Evolutionary conservation across 1,140 invertebrate genomes (phyloP), one percentile per base, ranked within the genome.

Genomic region (Holotrichia oblita): DNA sequence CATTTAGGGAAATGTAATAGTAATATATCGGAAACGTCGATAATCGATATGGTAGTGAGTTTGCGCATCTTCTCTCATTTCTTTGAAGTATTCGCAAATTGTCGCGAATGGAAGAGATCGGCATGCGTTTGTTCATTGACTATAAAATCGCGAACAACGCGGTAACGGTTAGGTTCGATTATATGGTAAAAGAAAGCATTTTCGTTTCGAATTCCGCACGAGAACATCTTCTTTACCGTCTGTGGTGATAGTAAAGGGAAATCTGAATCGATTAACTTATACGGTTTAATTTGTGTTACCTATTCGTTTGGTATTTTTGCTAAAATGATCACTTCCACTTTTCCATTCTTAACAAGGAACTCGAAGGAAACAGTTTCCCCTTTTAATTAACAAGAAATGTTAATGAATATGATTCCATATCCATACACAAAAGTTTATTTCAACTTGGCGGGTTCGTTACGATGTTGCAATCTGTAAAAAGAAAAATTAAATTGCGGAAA

Each of bases 131-230:
- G 12, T 17, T 44, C 9, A 14, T 44, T 14, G 42, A 44, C 14
- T 44, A 14, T 10, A 14, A 44, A 14, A 10, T 55, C 48, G 48
- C 14, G 48, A 17, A 44, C 12, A 14, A 17, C n/a, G 48, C 48
- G 48, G 48, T 55, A 55, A 17, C 14, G 48, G 27, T 34, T 34
- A 34, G 27, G 4, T 34, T 4, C 27, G 27, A 34, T 34, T 34
- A 34, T 34, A 55, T 55, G 14, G 48, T n/a, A 55, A 55, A 55
- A 55, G 48, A 55, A 55, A 55, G n/a, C 48, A 17, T 55, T 55
- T n/a, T 55, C 17, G 14, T 55, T 55, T 55, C 14, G 48, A 17
- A 55, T 55, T 55, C 48, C 48, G n/a, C 48, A 12, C 44, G 12
- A 34, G n/a, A 55, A 17, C 14, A 55, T 55, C 48, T 55, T 55